A percentile compares a stretch with the other conserved stretches of the same genome.
These are phyloP conservation scores for Buceros bicornis DNA, from an alignment of 2,797 vertebrate genomes.

Conservation along the genomic window DNA sequence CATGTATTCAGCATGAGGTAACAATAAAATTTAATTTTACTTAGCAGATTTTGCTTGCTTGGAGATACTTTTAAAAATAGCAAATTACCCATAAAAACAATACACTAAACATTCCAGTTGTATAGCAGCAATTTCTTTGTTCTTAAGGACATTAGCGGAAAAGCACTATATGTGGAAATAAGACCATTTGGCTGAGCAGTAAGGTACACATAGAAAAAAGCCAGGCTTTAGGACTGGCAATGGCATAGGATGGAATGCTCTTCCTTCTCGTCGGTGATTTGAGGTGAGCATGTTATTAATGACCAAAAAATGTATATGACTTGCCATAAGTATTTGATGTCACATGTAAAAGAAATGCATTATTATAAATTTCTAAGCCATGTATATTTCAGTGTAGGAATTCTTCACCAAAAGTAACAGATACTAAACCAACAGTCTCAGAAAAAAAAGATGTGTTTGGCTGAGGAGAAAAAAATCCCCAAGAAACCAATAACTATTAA, in stretches of 20 bases:
- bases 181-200: neutral
- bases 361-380: neutral
- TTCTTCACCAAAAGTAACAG: neutral
- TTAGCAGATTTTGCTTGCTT: neutral
- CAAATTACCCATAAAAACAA: neutral
- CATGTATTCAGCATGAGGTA: neutral
- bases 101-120: neutral
- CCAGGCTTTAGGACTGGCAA: neutral
- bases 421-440: neutral
- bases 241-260: neutral
- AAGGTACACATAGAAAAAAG: neutral
- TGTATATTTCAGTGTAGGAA: neutral
- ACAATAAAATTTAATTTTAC: neutral
- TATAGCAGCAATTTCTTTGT: neutral
- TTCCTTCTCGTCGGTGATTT: neutral
- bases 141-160: neutral
- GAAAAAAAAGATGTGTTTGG: neutral
- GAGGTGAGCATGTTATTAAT: neutral
- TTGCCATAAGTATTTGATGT: neutral
- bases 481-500: neutral
- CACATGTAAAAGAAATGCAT: neutral
- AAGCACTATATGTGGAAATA: neutral
- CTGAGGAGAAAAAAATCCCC: neutral
- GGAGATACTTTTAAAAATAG: neutral
- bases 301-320: neutral